Base-by-base conservation (phyloP, 1,140 invertebrate genomes). In the Telenomus remus region DNA sequence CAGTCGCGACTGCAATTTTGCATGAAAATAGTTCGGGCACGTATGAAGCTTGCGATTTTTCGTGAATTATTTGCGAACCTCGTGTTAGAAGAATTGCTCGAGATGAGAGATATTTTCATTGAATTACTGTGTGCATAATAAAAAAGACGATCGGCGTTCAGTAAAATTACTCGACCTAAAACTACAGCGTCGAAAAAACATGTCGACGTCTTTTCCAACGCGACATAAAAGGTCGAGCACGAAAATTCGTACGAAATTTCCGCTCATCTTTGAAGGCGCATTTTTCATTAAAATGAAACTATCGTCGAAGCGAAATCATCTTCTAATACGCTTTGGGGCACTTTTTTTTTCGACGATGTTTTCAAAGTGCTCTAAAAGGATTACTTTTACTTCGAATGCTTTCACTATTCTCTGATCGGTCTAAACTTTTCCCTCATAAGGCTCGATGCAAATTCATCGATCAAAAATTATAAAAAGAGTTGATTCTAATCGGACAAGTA, bases 281-380 rank as follows among this genome's bases (percentile, higher is more conserved):
- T 8, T 27, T 64, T 54, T 54, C 42, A 64, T 64, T 46, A 53
- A 64, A 27, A 27, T n/a, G n/a, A 64, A 64, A 64, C 47, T 64
- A 64, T 64, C 60, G 54, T 64, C 49, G 27, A 19, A 27, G 60
- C 15, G 39, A 55, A 55, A 65, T 65, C 39, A 53, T 65, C 61
- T 55, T 35, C 16, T 49, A 51, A 49, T 55, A 65, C 11, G 54
- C 13, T 53, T 64, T 64, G 14, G 42, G 46, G 43, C 50, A 47
- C 4, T 27, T 64, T 54, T 64, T 54, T 54, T 42, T 54, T 46
- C 42, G 11, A 6, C 27, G 13, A n/a, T 15, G 15, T 54, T 53
- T 47, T 53, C 59, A 53, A 51, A 54, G 14, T 37, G 50, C 50
- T 64, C 6, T 64, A 47, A 64, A 64, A 64, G 60, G 60, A 54